A percentile compares a stretch with the other conserved stretches of the same genome.
These are phyloP conservation scores for Gambusia affinis DNA, from an alignment of 2,113 vertebrate genomes.

Conservation along the genomic window DNA sequence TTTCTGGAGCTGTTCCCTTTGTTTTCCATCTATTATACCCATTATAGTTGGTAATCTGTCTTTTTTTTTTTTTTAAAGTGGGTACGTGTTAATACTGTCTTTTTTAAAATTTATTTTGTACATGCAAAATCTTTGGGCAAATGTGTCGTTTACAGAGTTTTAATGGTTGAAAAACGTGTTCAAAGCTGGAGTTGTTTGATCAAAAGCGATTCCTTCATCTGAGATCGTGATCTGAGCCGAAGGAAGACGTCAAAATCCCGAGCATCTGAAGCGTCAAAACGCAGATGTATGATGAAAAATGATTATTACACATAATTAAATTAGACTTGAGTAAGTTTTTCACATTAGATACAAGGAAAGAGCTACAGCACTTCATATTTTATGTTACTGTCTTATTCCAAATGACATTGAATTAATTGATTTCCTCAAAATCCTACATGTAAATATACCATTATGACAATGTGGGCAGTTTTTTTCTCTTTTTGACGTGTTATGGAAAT, in stretches of 20 bases:
- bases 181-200: neutral
- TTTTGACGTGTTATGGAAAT: too few relatives aligned
- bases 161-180: slow-evolving; percentile 6
- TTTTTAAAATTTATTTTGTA: neutral
- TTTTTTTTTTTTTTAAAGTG: slow-evolving; percentile 1
- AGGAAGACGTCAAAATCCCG: slow-evolving; percentile 6
- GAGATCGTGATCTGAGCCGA: slow-evolving; percentile 5
- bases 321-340: slow-evolving; percentile 12
- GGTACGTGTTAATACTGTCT: slow-evolving; percentile 18
- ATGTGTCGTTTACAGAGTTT: slow-evolving; percentile 16
- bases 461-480: too few relatives aligned
- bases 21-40: neutral
- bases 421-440: too few relatives aligned
- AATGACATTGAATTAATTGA: too few relatives aligned
- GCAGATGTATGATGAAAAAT: neutral
- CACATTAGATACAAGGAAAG: slow-evolving; percentile 11
- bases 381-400: too few relatives aligned
- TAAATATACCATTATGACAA: too few relatives aligned
- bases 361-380: neutral
- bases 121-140: neutral
- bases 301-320: slow-evolving; percentile 1
- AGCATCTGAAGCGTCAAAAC: neutral
- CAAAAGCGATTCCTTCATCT: slow-evolving; percentile 18
- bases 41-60: slow-evolving; percentile 8
- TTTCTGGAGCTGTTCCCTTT: slow-evolving; percentile 28